These are phyloP conservation scores for Machimus atricapillus DNA, from an alignment of 2,888 invertebrate species.

Conservation along the genomic window DNA sequence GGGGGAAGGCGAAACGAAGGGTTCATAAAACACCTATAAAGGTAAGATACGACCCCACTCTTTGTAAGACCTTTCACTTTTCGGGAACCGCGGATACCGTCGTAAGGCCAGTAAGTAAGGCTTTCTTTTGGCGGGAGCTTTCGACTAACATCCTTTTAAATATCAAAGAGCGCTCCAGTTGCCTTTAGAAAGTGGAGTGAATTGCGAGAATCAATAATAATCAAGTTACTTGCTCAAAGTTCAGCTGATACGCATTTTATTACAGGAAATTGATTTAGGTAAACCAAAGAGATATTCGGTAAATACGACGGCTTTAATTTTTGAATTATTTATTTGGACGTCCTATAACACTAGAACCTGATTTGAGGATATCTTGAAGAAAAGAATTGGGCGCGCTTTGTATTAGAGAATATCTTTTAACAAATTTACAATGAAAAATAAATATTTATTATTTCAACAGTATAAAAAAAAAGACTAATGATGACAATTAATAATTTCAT, in stretches of 20 bases:
- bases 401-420: too few relatives aligned
- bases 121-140: neutral
- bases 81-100: neutral
- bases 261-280: neutral
- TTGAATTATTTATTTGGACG: neutral
- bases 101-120: neutral
- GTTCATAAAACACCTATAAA: neutral
- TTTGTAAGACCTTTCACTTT: neutral
- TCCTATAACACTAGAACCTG: too few relatives aligned
- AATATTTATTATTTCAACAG: too few relatives aligned
- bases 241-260: neutral
- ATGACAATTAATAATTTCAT: too few relatives aligned
- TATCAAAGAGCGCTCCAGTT: neutral
- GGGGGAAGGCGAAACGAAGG: neutral
- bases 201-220: constrained; percentile 10
- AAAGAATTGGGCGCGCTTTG: too few relatives aligned
- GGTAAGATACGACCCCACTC: neutral
- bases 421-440: too few relatives aligned
- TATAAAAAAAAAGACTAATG: too few relatives aligned
- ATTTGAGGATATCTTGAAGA: too few relatives aligned
- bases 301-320: neutral
- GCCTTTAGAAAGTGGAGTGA: neutral
- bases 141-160: neutral
- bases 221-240: neutral
- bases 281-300: neutral